Conservation (phyloP, 2,797 vertebrate species). For the Tangara arthus region DNA sequence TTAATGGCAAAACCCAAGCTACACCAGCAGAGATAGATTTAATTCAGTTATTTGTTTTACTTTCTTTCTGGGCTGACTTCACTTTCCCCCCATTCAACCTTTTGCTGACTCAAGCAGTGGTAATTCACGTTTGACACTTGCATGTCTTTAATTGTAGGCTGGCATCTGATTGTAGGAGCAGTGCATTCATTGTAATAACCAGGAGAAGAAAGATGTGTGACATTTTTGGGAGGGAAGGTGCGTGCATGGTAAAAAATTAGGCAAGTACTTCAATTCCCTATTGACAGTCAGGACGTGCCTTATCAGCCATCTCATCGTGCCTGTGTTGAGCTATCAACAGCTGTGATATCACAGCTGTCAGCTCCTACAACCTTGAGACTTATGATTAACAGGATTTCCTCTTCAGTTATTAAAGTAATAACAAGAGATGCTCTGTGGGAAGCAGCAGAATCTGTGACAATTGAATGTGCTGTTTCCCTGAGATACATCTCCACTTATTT, state of each 20-base stretch:
- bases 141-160: not conserved
- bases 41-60: not conserved
- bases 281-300: rapidly evolving
- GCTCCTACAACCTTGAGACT: not conserved
- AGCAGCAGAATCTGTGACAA: not conserved
- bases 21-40: not conserved
- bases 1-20: not conserved
- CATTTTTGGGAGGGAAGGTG: not conserved
- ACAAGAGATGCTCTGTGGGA: not conserved
- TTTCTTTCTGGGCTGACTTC: not conserved
- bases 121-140: not conserved
- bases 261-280: not conserved
- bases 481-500: not conserved
- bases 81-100: not conserved
- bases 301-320: not conserved
- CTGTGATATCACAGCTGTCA: conserved; percentile 26
- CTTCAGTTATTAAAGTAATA: conserved; percentile 19
- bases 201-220: conserved; percentile 6
- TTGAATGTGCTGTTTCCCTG: not conserved
- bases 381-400: conserved; percentile 49
- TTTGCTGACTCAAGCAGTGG: not conserved
- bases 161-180: not conserved
- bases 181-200: not conserved
- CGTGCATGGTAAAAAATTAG: not conserved
- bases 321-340: not conserved